phyloP scores from a whole-genome alignment of 2,113 vertebrate genomes.

The Plecotus auritus region DNA sequence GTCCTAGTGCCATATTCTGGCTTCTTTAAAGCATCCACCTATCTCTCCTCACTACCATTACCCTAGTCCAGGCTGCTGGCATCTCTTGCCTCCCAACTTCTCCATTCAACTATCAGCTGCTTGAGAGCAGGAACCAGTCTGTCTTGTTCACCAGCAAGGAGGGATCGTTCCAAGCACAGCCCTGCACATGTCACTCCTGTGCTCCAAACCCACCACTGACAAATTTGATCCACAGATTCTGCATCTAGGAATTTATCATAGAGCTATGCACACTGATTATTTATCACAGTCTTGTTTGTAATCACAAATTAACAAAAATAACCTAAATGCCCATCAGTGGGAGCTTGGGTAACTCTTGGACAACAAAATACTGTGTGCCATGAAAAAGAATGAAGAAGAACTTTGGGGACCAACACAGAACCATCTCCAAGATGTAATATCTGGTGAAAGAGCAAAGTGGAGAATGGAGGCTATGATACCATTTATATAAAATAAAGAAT shows the following conservation, averaged over 20 bases:
- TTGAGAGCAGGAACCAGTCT: background rate
- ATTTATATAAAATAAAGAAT: background rate
- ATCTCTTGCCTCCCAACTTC: slow-evolving; percentile 3
- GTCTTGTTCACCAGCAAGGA: background rate
- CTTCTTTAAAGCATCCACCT: background rate
- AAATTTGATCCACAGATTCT: background rate
- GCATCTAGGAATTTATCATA: background rate
- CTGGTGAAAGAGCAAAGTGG: background rate
- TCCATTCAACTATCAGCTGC: background rate
- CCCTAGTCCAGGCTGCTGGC: background rate
- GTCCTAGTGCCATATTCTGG: background rate
- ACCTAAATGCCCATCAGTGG: background rate
- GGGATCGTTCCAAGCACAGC: background rate
- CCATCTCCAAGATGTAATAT: background rate
- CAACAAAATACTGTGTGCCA: background rate
- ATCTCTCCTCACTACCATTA: background rate
- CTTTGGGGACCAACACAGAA: background rate
- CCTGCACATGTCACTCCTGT: background rate
- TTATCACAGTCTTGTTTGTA: background rate
- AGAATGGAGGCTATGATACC: background rate
- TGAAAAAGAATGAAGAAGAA: background rate
- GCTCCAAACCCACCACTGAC: background rate
- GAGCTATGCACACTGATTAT: background rate
- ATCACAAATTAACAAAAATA: background rate
- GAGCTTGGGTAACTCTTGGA: background rate